Evolutionary conservation across 2,113 vertebrate species (phyloP).

Genomic region (Theristicus caerulescens): DNA sequence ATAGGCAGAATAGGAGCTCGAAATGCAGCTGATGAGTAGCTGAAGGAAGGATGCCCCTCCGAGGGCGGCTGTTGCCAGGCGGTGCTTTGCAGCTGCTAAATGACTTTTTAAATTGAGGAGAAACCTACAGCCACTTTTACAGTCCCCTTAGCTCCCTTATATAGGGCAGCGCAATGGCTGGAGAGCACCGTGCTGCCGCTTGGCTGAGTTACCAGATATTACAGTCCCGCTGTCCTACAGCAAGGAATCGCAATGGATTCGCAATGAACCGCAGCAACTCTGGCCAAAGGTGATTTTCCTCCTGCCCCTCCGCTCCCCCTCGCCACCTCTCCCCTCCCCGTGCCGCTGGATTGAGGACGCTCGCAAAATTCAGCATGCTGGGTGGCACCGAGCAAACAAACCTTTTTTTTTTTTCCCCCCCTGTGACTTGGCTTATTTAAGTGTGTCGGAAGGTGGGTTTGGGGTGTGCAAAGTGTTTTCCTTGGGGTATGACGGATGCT

Average conservation of each 20-base stretch:
- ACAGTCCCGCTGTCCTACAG: not conserved
- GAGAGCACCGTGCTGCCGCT: not conserved
- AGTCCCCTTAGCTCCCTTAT: not conserved
- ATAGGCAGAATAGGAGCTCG: accelerated
- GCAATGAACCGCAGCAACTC: not conserved
- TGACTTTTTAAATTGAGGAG: slow-evolving; percentile 3
- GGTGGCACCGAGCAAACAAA: not conserved
- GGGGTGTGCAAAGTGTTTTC: not conserved
- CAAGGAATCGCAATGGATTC: not conserved
- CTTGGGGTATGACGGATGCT: not conserved
- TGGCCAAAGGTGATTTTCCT: not conserved
- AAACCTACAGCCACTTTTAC: not conserved
- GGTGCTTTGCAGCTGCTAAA: not conserved
- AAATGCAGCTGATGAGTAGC: not conserved
- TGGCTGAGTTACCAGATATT: not conserved
- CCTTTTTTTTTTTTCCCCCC: accelerated
- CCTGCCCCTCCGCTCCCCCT: not conserved
- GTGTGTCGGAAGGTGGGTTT: not conserved
- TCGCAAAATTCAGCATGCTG: not conserved
- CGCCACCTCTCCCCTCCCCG: not conserved
- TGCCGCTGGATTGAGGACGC: not conserved
- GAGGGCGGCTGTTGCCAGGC: not conserved
- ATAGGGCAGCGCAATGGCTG: not conserved
- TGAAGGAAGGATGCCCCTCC: not conserved
- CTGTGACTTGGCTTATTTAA: not conserved